Evolutionary conservation across 37 sponge, comb jelly and placozoan species (phyloP).

Genomic region (Chondrosia reniformis): DNA sequence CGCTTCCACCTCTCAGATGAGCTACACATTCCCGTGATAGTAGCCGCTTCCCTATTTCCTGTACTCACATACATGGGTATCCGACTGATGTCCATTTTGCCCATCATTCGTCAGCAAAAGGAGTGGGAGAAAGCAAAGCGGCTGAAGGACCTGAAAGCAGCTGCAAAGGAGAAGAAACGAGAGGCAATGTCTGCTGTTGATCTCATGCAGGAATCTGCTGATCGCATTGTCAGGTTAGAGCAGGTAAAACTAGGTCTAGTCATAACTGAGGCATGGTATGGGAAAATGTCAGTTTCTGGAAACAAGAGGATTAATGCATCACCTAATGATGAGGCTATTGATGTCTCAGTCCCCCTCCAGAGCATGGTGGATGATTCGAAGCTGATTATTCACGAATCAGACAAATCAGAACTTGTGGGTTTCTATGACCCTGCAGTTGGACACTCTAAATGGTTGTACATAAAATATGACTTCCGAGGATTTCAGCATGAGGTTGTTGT

Average conservation of each 20-base stretch:
- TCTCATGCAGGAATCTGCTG: constrained; percentile 87
- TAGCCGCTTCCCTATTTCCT: constrained; percentile 81
- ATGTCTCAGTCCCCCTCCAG: constrained; percentile 88
- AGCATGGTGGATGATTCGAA: constrained; percentile 90
- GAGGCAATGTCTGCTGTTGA: constrained; percentile 82
- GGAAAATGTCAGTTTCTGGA: constrained; percentile 56
- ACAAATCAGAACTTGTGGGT: constrained; percentile 76
- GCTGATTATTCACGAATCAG: constrained; percentile 64
- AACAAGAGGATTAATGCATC: background rate
- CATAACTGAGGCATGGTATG: constrained; percentile 91
- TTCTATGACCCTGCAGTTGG: constrained; percentile 94
- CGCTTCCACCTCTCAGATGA: constrained; percentile 59
- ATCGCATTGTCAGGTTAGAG: constrained; percentile 62
- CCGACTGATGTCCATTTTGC: constrained; percentile 59
- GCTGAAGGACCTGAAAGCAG: constrained; percentile 34
- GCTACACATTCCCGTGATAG: constrained; percentile 29
- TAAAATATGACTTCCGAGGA: constrained; percentile 81
- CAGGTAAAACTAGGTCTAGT: constrained; percentile 74
- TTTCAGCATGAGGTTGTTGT: constrained; percentile 87
- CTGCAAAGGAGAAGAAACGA: constrained; percentile 43
- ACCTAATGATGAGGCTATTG: constrained; percentile 63
- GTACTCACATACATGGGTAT: constrained; percentile 56
- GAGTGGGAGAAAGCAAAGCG: constrained; percentile 55
- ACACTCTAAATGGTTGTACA: constrained; percentile 74
- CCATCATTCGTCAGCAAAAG: constrained; percentile 46